Conservation (phyloP, 2,797 vertebrate genomes). For the Channa striata region DNA sequence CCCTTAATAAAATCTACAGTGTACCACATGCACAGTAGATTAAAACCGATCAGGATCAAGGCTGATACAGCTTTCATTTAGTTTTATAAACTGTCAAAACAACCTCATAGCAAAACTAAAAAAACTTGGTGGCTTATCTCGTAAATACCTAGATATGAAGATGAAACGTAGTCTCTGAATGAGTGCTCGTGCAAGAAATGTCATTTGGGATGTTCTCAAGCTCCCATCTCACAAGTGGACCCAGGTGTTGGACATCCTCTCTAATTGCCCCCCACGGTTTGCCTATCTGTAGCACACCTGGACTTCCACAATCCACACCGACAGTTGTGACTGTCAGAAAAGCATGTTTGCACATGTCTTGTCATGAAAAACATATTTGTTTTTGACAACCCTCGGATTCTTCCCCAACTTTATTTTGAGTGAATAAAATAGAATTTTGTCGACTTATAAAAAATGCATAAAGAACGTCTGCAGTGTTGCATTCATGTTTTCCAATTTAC, state of each 20-base stretch:
- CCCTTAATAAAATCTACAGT: no score
- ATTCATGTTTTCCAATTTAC: neutral
- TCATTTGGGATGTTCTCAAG: conserved; percentile 49
- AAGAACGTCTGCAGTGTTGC: neutral
- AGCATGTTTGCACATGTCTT: conserved; percentile 24
- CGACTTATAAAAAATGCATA: neutral
- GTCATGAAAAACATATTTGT: conserved; percentile 40
- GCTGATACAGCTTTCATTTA: no score
- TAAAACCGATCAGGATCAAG: no score
- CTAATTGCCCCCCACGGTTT: conserved; percentile 67
- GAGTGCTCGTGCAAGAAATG: conserved; percentile 25
- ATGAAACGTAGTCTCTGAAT: neutral
- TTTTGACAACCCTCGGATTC: conserved; percentile 40
- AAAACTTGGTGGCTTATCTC: neutral
- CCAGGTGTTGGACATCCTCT: conserved; percentile 66
- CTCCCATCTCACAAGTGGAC: conserved; percentile 47
- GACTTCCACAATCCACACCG: conserved; percentile 41
- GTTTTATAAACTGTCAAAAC: conserved; percentile 40
- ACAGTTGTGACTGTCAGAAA: conserved; percentile 32
- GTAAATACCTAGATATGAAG: neutral
- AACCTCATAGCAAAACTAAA: neutral
- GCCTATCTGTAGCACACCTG: conserved; percentile 58
- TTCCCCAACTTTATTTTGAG: conserved; percentile 2
- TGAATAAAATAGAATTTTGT: neutral
- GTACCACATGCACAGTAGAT: no score